A percentile compares a stretch with the other conserved stretches of the same genome.
phyloP scores from a whole-genome alignment of 1,140 invertebrate species.

The Thalassaphorura encarpata region DNA sequence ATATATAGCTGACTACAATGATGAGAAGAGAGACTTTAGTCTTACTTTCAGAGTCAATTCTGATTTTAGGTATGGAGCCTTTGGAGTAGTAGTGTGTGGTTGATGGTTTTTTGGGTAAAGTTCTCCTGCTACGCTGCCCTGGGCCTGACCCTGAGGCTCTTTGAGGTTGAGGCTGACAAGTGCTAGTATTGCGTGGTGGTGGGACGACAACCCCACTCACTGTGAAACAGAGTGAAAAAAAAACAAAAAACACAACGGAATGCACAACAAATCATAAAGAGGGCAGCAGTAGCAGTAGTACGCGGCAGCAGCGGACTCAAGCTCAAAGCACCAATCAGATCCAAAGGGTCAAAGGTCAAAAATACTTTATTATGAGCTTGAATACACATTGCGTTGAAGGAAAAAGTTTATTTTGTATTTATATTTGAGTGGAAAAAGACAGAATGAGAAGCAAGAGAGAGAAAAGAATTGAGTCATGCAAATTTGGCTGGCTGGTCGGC shows the following conservation, averaged over 20 bases:
- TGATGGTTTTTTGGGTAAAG: constrained; percentile 31
- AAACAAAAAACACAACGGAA: too few relatives aligned
- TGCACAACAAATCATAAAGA: constrained; percentile 15
- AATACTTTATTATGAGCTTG: too few relatives aligned
- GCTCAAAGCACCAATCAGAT: neutral
- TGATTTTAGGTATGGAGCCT: constrained; percentile 31
- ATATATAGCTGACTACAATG: too few relatives aligned
- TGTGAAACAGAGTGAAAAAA: constrained; percentile 27
- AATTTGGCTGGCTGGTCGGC: too few relatives aligned
- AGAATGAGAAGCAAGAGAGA: too few relatives aligned
- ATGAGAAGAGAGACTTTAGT: neutral
- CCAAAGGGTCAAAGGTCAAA: constrained; percentile 1
- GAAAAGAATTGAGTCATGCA: too few relatives aligned
- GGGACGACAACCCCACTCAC: constrained; percentile 14
- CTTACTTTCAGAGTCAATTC: constrained; percentile 31
- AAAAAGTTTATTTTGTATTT: neutral
- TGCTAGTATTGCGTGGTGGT: neutral
- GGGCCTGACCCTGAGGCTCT: neutral
- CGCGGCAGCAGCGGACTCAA: neutral
- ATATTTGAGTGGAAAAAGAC: constrained; percentile 9
- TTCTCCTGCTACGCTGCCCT: too few relatives aligned
- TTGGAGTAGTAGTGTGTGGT: constrained; percentile 10
- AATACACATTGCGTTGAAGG: too few relatives aligned
- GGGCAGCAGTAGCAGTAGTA: constrained; percentile 2
- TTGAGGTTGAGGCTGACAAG: neutral